phyloP scores from a whole-genome alignment of 2,888 invertebrate genomes.

The Ophion ellenae region DNA sequence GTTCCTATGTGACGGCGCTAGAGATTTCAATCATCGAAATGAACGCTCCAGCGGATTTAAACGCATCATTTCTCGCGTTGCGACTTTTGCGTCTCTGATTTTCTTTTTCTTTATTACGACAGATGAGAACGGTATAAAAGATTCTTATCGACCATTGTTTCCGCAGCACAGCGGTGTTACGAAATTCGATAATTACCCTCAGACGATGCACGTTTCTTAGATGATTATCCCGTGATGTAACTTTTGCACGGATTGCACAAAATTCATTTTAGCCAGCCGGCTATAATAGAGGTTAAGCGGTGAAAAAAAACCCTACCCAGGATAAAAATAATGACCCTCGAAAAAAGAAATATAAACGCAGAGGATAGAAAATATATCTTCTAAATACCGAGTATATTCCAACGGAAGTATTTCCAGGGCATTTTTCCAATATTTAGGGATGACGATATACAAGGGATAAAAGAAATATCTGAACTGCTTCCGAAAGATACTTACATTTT shows the following conservation, averaged over 20 bases:
- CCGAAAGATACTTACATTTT: not conserved
- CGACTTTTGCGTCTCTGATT: not conserved
- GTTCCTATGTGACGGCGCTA: not conserved
- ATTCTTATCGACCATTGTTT: constrained; percentile 2
- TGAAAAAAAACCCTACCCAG: not conserved
- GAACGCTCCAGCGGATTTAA: not conserved
- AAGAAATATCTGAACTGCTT: not conserved
- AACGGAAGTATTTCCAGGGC: not conserved
- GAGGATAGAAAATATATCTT: not conserved
- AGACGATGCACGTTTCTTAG: not conserved
- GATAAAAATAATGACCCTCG: not conserved
- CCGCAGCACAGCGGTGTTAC: not conserved
- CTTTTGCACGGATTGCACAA: not conserved
- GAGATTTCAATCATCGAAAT: not conserved
- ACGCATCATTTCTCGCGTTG: not conserved
- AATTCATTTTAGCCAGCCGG: not conserved
- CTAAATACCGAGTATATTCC: not conserved
- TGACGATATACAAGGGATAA: not conserved
- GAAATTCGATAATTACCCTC: not conserved
- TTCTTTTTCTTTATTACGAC: not conserved
- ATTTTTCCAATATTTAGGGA: not conserved
- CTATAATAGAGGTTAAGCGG: not conserved
- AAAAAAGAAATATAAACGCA: not conserved
- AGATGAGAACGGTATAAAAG: not conserved
- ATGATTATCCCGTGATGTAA: not conserved